Conservation (phyloP, 2,113 vertebrate species). For the Syngnathus typhle region DNA sequence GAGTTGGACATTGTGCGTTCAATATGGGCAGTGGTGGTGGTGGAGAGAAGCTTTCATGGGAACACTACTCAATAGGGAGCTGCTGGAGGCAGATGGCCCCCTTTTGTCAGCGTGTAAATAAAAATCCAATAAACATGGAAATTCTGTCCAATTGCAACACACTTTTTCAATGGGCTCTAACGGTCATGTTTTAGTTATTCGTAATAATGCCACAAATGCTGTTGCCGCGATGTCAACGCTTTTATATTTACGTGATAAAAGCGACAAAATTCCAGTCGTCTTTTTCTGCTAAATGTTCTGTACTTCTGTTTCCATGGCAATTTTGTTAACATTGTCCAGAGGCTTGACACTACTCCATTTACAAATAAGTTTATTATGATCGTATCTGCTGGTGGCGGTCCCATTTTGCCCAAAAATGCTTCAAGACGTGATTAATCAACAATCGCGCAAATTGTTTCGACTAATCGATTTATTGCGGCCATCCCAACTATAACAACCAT, state of each 20-base stretch:
- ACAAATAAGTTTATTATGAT: not conserved
- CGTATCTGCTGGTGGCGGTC: not conserved
- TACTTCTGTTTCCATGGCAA: no score
- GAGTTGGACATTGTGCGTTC: not conserved
- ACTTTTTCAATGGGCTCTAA: conserved; percentile 53
- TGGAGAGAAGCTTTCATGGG: not conserved
- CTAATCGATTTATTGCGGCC: not conserved
- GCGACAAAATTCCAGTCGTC: not conserved
- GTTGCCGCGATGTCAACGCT: not conserved
- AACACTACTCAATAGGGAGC: conserved; percentile 40
- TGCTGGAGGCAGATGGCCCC: conserved; percentile 70
- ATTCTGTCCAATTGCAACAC: conserved; percentile 68
- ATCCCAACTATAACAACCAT: not conserved
- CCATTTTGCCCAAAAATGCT: not conserved
- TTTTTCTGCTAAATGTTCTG: no score
- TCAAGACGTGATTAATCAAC: not conserved
- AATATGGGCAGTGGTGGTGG: conserved; percentile 11
- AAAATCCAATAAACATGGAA: conserved; percentile 82
- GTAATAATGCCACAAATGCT: conserved; percentile 56
- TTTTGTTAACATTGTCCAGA: not conserved
- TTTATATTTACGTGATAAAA: not conserved
- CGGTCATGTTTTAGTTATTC: conserved; percentile 47
- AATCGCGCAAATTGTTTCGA: not conserved
- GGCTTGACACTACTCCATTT: not conserved
- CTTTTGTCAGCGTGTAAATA: conserved; percentile 71